These are phyloP conservation scores for Miltochrista miniata DNA, from an alignment of 2,888 invertebrate species.

Conservation along the genomic window DNA sequence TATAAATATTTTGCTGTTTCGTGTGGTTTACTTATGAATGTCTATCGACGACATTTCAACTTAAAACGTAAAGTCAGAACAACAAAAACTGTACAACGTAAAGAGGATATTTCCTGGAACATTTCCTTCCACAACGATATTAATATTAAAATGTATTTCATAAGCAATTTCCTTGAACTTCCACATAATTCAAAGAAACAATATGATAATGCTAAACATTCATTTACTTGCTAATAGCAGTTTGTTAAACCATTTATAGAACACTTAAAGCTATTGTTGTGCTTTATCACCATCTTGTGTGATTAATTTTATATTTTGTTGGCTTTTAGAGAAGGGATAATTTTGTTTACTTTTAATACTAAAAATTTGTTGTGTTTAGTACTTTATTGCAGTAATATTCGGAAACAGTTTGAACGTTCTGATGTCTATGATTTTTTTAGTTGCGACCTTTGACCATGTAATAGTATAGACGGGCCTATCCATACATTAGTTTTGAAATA, in stretches of 20 bases:
- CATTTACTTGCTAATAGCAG: slow-evolving; percentile 22
- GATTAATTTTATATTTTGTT: slow-evolving; percentile 26
- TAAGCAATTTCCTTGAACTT: background rate
- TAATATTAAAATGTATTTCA: background rate
- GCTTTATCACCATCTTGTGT: slow-evolving; percentile 33
- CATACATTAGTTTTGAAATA: no score
- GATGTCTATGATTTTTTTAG: no score
- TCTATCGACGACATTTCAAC: no score
- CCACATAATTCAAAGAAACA: no score
- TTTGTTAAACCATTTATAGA: slow-evolving; percentile 28
- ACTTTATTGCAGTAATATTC: no score
- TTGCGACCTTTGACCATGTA: no score
- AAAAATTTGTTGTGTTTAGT: background rate
- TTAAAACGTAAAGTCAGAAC: no score
- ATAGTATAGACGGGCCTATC: no score
- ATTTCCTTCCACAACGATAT: background rate
- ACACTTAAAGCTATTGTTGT: slow-evolving; percentile 24
- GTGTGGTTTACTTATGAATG: no score
- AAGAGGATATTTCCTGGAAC: background rate
- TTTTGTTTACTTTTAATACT: slow-evolving; percentile 11
- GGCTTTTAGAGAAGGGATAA: slow-evolving; percentile 12
- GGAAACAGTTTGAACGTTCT: no score
- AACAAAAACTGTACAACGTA: no score
- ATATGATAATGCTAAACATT: slow-evolving; percentile 12
- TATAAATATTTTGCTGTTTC: no score